Conservation (phyloP, 2,888 invertebrate genomes). For the Noctua fimbriata region DNA sequence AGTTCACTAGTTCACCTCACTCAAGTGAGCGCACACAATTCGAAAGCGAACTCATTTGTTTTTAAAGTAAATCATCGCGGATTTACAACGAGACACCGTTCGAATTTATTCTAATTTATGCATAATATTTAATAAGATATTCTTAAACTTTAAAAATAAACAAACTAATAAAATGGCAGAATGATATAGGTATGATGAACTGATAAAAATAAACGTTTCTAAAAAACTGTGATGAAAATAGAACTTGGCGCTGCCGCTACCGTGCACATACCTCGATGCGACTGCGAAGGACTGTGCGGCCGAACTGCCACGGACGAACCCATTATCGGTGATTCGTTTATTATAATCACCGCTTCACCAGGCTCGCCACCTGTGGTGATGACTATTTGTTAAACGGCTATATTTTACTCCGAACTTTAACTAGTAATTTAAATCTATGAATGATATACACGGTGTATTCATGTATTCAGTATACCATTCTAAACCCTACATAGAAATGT, state of each 20-base stretch:
- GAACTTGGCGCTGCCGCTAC: constrained; percentile 41
- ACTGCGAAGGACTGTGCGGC: constrained; percentile 86
- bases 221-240: neutral
- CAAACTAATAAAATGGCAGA: neutral
- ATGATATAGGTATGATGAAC: neutral
- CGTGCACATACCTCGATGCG: constrained; percentile 77
- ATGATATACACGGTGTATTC: neutral
- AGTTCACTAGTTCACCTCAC: neutral
- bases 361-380: constrained; percentile 84
- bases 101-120: neutral
- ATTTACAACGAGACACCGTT: neutral
- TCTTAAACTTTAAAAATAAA: neutral
- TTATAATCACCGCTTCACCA: constrained; percentile 88
- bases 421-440: neutral
- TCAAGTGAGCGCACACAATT: constrained; percentile 5
- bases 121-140: neutral
- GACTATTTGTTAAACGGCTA: neutral
- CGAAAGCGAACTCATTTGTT: neutral
- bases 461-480: neutral
- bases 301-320: constrained; percentile 81
- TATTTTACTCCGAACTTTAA: neutral
- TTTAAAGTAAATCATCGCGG: neutral
- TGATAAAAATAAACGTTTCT: neutral
- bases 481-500: neutral
- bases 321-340: constrained; percentile 86